phyloP scores from a whole-genome alignment of 35 echinoderm and acorn worm species.

The Heliocidaris tuberculata region DNA sequence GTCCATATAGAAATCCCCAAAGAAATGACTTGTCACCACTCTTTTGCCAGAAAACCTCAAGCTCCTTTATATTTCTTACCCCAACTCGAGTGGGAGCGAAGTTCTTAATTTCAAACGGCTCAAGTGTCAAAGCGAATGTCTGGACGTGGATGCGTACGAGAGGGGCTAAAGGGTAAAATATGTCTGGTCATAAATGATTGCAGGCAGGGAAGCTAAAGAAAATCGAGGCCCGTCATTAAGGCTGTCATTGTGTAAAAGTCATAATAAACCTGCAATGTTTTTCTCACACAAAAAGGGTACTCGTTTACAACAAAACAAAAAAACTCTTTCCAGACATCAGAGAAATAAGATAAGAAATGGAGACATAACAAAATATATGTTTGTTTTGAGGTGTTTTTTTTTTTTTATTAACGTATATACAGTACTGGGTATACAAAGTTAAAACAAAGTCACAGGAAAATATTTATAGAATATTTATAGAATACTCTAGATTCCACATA shows the following conservation, averaged over 20 bases:
- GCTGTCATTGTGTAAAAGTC: background rate
- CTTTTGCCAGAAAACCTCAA: background rate
- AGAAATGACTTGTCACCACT: background rate
- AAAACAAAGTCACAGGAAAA: too few relatives aligned
- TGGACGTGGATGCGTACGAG: background rate
- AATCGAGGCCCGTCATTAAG: background rate
- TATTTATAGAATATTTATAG: too few relatives aligned
- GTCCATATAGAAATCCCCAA: background rate
- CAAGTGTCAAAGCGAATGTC: background rate
- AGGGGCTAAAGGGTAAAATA: background rate
- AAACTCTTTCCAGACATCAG: background rate
- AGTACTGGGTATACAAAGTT: too few relatives aligned
- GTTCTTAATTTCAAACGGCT: background rate
- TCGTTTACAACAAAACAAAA: too few relatives aligned
- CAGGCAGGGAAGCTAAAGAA: background rate
- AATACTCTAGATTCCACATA: too few relatives aligned
- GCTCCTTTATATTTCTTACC: background rate
- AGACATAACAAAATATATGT: background rate
- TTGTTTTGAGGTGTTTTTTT: background rate
- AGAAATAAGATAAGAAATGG: background rate
- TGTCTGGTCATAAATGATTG: conserved; percentile 17
- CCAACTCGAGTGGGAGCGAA: background rate
- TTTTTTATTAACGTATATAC: too few relatives aligned
- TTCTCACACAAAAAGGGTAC: too few relatives aligned
- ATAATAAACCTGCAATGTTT: background rate